Evolutionary conservation across 2,113 vertebrate genomes (phyloP).

Genomic region (Aramus guarauna): DNA sequence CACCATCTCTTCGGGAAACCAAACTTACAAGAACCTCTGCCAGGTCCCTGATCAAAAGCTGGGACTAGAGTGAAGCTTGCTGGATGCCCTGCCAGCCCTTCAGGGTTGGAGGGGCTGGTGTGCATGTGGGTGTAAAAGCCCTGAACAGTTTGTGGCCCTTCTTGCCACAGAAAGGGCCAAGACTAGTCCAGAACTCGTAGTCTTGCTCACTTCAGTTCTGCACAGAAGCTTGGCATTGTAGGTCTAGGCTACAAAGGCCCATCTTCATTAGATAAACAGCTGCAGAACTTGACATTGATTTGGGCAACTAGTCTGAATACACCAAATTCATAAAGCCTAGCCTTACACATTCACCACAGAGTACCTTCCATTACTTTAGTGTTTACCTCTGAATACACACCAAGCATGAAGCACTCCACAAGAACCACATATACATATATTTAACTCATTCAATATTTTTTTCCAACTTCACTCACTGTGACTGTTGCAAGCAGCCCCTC

Average conservation of each 20-base stretch:
- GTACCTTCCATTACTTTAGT: not conserved
- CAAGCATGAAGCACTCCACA: not conserved
- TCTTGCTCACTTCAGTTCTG: not conserved
- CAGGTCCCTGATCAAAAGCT: not conserved
- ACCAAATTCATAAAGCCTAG: not conserved
- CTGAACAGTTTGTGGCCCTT: not conserved
- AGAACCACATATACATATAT: not conserved
- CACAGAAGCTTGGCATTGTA: too few relatives aligned
- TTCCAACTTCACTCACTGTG: slow-evolving; percentile 68
- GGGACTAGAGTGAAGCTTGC: not conserved
- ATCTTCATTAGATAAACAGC: not conserved
- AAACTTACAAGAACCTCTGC: not conserved
- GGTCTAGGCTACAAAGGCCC: not conserved
- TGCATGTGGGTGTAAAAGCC: not conserved
- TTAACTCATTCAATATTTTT: not conserved
- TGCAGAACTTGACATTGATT: not conserved
- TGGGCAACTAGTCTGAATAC: not conserved
- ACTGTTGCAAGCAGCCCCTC: slow-evolving; percentile 82
- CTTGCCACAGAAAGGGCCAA: not conserved
- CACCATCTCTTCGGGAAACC: not conserved
- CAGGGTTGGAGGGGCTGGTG: not conserved
- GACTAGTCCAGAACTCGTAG: not conserved
- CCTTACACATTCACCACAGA: not conserved
- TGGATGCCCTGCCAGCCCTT: not conserved
- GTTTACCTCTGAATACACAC: not conserved